phyloP scores from a whole-genome alignment of 30 jellyfish, hydroid and myxozoan genomes.

The Hydra vulgaris region DNA sequence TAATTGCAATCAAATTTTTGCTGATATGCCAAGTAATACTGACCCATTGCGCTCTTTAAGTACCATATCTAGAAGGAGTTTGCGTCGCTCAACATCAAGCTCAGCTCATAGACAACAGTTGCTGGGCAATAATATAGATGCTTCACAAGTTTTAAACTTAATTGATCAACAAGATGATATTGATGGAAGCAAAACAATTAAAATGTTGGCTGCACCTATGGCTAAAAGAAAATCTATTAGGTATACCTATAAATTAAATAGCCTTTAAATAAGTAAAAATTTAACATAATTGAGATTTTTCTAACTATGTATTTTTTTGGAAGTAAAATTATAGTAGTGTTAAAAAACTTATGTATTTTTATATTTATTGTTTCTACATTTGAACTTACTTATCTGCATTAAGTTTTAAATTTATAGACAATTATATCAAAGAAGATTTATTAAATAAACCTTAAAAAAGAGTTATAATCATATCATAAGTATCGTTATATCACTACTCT shows the following conservation, averaged over 20 bases:
- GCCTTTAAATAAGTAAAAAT: not conserved
- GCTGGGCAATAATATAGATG: not conserved
- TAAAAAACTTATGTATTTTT: too few species aligned
- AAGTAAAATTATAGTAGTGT: too few species aligned
- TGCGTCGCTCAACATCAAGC: constrained; percentile 12
- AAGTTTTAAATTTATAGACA: too few species aligned
- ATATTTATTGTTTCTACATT: too few species aligned
- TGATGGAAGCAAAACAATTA: constrained; percentile 40
- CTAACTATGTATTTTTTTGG: too few species aligned
- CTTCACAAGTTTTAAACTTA: constrained; percentile 28
- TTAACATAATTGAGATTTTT: too few species aligned
- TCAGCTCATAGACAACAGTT: not conserved
- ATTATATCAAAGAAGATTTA: too few species aligned
- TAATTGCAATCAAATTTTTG: constrained; percentile 11
- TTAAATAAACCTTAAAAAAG: too few species aligned
- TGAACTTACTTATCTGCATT: too few species aligned
- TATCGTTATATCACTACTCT: too few species aligned
- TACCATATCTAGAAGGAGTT: constrained; percentile 9
- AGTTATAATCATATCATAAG: too few species aligned
- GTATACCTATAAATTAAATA: too few species aligned
- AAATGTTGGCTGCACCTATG: constrained; percentile 65
- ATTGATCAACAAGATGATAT: constrained; percentile 46
- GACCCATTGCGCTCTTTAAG: constrained; percentile 16
- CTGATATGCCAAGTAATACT: constrained; percentile 27
- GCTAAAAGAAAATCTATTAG: constrained; percentile 57